Conservation (phyloP, 2,797 vertebrate genomes). For the Aphelocoma californica region DNA sequence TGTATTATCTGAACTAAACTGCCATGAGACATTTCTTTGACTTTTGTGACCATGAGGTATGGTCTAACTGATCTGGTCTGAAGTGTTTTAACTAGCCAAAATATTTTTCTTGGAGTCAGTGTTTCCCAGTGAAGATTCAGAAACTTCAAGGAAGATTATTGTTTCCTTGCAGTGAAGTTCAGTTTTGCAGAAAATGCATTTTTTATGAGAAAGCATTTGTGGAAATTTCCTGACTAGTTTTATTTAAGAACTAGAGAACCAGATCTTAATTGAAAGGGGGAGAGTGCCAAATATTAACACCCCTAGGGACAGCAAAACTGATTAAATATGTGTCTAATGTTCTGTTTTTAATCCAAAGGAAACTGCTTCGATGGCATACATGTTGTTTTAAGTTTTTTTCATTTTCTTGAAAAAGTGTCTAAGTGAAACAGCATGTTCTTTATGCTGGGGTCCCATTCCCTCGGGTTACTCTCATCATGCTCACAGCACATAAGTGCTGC, state of each 20-base stretch:
- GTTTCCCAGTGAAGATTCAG: neutral
- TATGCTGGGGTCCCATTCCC: slow-evolving; percentile 21
- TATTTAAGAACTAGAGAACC: slow-evolving; percentile 35
- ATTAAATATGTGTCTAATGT: slow-evolving; percentile 57
- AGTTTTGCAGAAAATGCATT: slow-evolving; percentile 27
- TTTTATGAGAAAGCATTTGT: slow-evolving; percentile 5
- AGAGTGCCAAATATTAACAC: slow-evolving; percentile 57
- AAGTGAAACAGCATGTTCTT: slow-evolving; percentile 59
- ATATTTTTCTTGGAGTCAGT: neutral
- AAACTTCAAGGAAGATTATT: neutral
- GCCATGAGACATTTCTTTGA: neutral
- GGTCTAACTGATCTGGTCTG: neutral
- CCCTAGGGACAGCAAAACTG: slow-evolving; percentile 55
- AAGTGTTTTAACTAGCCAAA: neutral
- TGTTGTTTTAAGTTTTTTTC: slow-evolving; percentile 55
- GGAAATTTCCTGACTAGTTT: slow-evolving; percentile 46
- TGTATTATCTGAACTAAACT: neutral
- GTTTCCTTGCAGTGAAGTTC: neutral
- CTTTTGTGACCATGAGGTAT: neutral
- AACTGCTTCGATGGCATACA: neutral
- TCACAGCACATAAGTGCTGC: neutral
- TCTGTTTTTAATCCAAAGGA: slow-evolving; percentile 61
- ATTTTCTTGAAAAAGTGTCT: slow-evolving; percentile 37
- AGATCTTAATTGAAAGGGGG: slow-evolving; percentile 35
- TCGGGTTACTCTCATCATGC: neutral